These are phyloP conservation scores for Psettodes erumei DNA, from an alignment of 2,113 vertebrate genomes.

Conservation along the genomic window DNA sequence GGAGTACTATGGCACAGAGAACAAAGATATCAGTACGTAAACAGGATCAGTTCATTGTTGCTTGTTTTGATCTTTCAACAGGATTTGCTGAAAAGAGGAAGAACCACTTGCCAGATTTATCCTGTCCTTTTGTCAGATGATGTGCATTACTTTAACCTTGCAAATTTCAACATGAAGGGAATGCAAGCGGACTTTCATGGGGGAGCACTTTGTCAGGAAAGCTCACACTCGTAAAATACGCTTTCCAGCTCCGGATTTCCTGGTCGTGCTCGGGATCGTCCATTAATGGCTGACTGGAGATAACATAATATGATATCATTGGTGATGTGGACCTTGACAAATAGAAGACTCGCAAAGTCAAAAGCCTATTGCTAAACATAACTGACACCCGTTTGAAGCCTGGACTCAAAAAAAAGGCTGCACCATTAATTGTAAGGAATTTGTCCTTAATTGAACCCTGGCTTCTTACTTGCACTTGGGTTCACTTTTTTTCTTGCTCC, in stretches of 20 bases:
- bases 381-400: accelerated
- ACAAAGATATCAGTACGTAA: no score
- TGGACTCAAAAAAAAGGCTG: background rate
- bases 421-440: background rate
- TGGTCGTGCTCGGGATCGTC: background rate
- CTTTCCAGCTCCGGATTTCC: background rate
- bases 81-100: no score
- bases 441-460: background rate
- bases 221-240: no score
- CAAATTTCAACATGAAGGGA: no score
- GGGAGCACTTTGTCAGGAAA: no score
- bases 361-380: no score
- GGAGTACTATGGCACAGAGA: no score
- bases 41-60: no score
- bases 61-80: no score
- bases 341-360: background rate
- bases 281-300: background rate
- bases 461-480: background rate
- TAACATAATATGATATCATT: no score
- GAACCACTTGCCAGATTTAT: no score
- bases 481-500: background rate
- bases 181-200: no score
- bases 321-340: background rate
- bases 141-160: background rate
- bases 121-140: background rate